Conservation (phyloP, 2,888 invertebrate genomes). For the Protophormia terraenovae region DNA sequence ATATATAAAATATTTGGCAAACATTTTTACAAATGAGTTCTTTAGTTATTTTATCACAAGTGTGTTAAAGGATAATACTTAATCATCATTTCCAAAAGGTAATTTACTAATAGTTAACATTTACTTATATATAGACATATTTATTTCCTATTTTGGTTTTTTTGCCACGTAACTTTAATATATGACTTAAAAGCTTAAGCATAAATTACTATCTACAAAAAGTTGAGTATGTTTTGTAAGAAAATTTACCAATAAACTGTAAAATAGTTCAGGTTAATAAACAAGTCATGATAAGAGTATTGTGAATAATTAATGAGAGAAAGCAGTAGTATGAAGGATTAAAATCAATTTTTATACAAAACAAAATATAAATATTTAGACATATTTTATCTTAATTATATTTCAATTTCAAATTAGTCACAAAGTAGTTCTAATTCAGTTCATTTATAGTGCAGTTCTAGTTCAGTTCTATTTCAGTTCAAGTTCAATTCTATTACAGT, state of each 20-base stretch:
- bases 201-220: background rate
- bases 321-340: background rate
- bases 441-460: no score
- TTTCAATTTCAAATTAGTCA: no score
- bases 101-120: background rate
- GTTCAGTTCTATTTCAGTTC: no score
- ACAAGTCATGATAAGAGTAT: background rate
- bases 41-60: no score
- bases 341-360: no score
- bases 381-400: no score
- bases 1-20: background rate
- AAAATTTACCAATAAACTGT: background rate
- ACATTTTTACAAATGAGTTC: no score
- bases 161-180: background rate
- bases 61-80: no score
- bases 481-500: no score
- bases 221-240: background rate
- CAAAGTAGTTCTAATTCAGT: no score
- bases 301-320: background rate
- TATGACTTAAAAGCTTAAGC: background rate
- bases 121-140: no score
- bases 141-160: background rate
- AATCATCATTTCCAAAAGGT: background rate
- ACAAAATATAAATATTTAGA: no score
- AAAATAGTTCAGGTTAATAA: background rate